Evolutionary conservation across 2,113 vertebrate genomes (phyloP).

Genomic region (Carollia perspicillata): DNA sequence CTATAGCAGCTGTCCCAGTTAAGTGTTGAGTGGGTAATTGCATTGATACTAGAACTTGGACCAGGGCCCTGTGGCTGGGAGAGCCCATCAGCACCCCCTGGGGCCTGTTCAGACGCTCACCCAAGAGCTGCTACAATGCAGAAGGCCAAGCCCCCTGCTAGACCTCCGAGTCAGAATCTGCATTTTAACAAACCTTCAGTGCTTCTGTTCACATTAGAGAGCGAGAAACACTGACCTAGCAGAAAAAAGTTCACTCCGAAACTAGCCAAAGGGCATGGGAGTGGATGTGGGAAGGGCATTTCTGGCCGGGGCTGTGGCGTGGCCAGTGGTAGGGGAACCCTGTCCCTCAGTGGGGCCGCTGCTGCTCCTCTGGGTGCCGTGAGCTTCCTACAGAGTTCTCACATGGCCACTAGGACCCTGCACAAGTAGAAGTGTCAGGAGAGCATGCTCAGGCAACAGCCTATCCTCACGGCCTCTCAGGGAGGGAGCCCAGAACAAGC

Average conservation of each 20-base stretch:
- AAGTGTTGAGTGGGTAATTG: not conserved
- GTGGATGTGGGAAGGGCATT: not conserved
- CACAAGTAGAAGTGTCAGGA: not conserved
- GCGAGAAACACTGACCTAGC: not conserved
- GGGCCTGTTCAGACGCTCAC: too few relatives aligned
- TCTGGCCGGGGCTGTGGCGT: not conserved
- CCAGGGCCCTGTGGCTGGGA: not conserved
- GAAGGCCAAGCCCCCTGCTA: not conserved
- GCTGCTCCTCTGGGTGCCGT: not conserved
- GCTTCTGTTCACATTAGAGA: not conserved
- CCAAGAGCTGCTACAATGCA: not conserved
- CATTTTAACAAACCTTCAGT: not conserved
- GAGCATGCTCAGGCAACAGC: not conserved
- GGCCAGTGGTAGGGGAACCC: not conserved
- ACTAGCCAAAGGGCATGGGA: not conserved
- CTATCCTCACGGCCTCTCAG: accelerated
- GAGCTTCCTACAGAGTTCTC: not conserved
- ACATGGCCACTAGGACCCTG: not conserved
- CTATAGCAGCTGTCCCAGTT: not conserved
- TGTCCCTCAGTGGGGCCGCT: not conserved
- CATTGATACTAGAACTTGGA: not conserved
- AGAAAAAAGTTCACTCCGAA: not conserved
- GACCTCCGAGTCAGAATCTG: not conserved
- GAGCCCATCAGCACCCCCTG: not conserved
- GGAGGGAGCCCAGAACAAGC: not conserved